Evolutionary conservation across 2,797 vertebrate genomes (phyloP).

Genomic region (Alfaro cultratus): DNA sequence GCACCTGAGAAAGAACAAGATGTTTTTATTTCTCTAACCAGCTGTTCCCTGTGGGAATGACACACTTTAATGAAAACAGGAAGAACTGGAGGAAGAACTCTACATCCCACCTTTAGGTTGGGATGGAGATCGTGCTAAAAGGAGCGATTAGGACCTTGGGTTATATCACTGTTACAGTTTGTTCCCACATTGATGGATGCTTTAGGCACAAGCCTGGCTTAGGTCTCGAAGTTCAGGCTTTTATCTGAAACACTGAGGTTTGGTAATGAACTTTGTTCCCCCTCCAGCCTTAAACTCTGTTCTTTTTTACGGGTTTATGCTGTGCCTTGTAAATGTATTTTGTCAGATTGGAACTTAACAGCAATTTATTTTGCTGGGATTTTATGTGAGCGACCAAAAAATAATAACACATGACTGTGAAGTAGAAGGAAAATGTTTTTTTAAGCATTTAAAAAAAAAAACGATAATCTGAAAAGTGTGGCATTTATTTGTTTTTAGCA

Average conservation of each 20-base stretch:
- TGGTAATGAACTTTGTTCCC: not conserved
- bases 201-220: not conserved
- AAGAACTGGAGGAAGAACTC: not conserved
- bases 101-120: not conserved
- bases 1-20: slow-evolving; percentile 6
- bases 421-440: not conserved
- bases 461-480: not conserved
- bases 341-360: not conserved
- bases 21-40: not conserved
- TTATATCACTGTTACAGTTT: not conserved
- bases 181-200: slow-evolving; percentile 1
- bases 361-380: not conserved
- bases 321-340: not conserved
- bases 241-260: not conserved
- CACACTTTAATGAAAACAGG: not conserved
- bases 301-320: not conserved
- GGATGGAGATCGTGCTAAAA: not conserved
- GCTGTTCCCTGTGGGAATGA: not conserved
- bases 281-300: not conserved
- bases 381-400: not conserved
- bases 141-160: not conserved
- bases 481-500: not conserved
- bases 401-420: not conserved
- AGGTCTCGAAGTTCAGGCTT: not conserved
- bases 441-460: not conserved